Conservation (phyloP, 2,888 invertebrate species). For the Pollenia angustigena region DNA sequence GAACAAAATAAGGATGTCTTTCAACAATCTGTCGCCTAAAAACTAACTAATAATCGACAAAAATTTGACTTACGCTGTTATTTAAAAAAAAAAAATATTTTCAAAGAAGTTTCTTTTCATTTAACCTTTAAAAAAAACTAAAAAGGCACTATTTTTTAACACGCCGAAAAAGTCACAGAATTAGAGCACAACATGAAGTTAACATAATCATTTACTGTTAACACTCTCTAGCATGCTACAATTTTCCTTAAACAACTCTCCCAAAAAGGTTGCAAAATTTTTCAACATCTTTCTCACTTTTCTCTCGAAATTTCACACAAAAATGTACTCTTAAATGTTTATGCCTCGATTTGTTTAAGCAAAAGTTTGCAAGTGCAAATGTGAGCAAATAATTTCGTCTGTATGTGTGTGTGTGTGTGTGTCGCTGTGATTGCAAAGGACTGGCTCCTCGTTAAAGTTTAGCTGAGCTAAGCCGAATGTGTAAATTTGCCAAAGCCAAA, state of each 20-base stretch:
- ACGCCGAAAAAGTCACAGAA: background rate
- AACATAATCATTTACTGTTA: background rate
- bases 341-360: background rate
- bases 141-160: background rate
- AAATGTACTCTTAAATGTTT: background rate
- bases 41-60: too few relatives aligned
- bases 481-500: conserved; percentile 44
- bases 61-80: too few relatives aligned
- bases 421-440: background rate
- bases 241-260: background rate
- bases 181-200: background rate
- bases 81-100: too few relatives aligned
- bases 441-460: conserved; percentile 21
- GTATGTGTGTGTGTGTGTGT: background rate
- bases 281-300: background rate
- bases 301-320: background rate
- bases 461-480: conserved; percentile 45
- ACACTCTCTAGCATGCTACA: conserved; percentile 49
- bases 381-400: background rate
- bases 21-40: too few relatives aligned
- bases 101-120: too few relatives aligned
- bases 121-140: background rate
- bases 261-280: conserved; percentile 15
- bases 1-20: too few relatives aligned
- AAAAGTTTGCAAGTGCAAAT: background rate